Base-by-base conservation (phyloP, 2,797 vertebrate species). In the Rachycentron canadum region DNA sequence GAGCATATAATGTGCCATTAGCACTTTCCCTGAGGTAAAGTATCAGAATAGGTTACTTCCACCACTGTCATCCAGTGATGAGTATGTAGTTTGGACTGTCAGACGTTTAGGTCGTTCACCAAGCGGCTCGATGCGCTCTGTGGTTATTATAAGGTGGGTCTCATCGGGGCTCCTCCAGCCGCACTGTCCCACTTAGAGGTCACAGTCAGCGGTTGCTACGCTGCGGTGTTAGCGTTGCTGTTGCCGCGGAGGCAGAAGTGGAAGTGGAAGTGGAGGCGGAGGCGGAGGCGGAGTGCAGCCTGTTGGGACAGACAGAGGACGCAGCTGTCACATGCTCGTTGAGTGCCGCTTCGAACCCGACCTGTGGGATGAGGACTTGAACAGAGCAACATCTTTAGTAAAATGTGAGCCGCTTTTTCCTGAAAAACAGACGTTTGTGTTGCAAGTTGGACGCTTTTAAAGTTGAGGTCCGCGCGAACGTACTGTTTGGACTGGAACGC, bases 241-340 rank as follows among this genome's bases (percentile, higher is more conserved):
- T 91, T 89, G 76, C 89, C 64, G 85, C 78, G 82, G 88, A 84
- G 76, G 81, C 32, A 66, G 83, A 61, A 60, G 43, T 69, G 65
- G 78, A 87, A 77, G 84, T 76, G 86, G 85, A 76, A n/a, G n/a
- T n/a, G 82, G 88, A 84, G 76, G 81, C 32, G 63, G 83, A 61
- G 63, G 43, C 69, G 65, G 78, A 87, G 78, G 84, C 78, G 86
- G 85, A 76, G 88, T 82, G 67, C 73, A 85, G 89, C 65, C 58
- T 73, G 88, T 76, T 41, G 83, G 78, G 86, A 90, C 85, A 87
- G 79, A 77, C 84, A 76, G 88, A 85, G 86, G 91, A 93, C 89
- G 88, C 89, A 88, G 86, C 87, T 92, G 91, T 93, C 81, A 92
- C 86, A 86, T 69, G 83, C 82, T 85, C 87, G 55, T 26, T 17